Evolutionary conservation across 30 jellyfish, hydroid and myxozoan species (phyloP).

Genomic region (Chrysaora quinquecirrha): DNA sequence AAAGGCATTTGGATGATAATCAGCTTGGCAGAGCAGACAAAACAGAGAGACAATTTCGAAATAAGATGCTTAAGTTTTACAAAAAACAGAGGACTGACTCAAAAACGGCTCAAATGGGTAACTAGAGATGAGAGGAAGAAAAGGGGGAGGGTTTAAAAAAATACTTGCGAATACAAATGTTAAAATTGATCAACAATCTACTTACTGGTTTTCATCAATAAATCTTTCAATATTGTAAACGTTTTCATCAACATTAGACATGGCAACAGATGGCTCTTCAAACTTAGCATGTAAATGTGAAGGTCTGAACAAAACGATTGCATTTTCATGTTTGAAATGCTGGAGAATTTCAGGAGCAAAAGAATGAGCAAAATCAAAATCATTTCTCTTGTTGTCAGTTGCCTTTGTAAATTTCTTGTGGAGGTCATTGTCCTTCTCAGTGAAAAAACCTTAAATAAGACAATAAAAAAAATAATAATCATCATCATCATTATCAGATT

Average conservation of each 20-base stretch:
- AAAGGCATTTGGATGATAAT: too few species aligned
- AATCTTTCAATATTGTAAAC: constrained; percentile 68
- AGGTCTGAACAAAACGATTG: constrained; percentile 84
- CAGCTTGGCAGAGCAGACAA: too few species aligned
- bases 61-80: too few species aligned
- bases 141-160: too few species aligned
- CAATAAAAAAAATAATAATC: too few species aligned
- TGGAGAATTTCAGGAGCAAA: constrained; percentile 68
- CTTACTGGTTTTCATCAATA: constrained; percentile 72
- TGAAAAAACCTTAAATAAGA: constrained; percentile 74
- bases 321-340: constrained; percentile 67
- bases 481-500: too few species aligned
- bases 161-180: too few species aligned
- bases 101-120: too few species aligned
- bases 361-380: constrained; percentile 85
- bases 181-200: too few species aligned
- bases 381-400: constrained; percentile 76
- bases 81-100: too few species aligned
- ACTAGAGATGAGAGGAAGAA: too few species aligned
- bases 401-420: constrained; percentile 66
- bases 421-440: constrained; percentile 59
- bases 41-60: too few species aligned
- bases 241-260: constrained; percentile 48
- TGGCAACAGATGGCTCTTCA: constrained; percentile 66
- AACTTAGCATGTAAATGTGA: constrained; percentile 94